Base-by-base conservation (phyloP, 1,140 invertebrate species). In the Drosophila chauvacae region DNA sequence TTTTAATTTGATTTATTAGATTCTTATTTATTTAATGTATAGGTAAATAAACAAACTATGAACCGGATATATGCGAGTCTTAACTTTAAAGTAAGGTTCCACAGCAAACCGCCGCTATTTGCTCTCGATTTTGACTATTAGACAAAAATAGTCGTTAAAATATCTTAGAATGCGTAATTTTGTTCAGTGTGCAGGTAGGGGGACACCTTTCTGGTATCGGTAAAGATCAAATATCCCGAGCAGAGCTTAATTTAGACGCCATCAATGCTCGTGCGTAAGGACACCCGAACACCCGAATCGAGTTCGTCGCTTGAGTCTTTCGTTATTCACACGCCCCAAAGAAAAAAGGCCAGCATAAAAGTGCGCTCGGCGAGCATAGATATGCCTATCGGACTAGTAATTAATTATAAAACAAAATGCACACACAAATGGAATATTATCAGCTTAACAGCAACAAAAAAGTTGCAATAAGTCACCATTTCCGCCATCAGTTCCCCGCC, bases 291-390 rank as follows among this genome's bases (percentile, higher is more conserved):
- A 39, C 44, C 53, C 61, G 51, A 48, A 37, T 39, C 48, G 70
- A 88, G 83, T 87, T 87, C 51, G 80, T 80, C 37, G 80, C 80
- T 70, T 88, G 44, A 87, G 84, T 87, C 84, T 80, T 87, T 87
- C 56, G 80, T 88, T 86, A 68, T 50, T 66, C 55, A 61, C 68
- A 51, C 48, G 72, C 50, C 20, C 33, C 26, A 20, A 39, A 30
- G 5, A 35, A 16, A 33, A 47, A 47, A 33, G n/a, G 28, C 77
- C 82, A 66, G 79, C 82, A 86, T 86, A 53, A 64, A 57, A 80
- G 79, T 48, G 33, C 33, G 66, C 48, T 37, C 39, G 28, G 2
- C 35, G 23, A 41, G 44, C 69, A 59, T 41, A 71, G 69, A 71
- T 72, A 72, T 28, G 35, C 39, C 11, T 73, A 84, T 64, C 72